A percentile compares a stretch with the other conserved stretches of the same genome.
Conservation (phyloP, 2,888 invertebrate genomes). For the Microplitis deprimator region DNA sequence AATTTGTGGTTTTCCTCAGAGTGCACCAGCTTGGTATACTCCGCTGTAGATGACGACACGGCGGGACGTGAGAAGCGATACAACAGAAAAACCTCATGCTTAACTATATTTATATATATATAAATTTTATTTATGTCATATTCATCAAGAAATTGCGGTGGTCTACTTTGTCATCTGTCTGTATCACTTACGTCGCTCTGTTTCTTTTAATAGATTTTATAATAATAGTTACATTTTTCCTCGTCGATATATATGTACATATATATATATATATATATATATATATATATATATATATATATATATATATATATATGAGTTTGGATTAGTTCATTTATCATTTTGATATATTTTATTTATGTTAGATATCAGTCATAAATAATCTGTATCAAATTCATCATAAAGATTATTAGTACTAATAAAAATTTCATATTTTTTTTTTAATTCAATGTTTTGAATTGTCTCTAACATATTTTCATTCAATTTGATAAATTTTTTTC, state of each 20-base stretch:
- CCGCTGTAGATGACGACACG: slow-evolving; percentile 33
- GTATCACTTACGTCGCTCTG: slow-evolving; percentile 10
- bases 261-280: background rate
- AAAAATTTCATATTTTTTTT: background rate
- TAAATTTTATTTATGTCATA: slow-evolving; percentile 24
- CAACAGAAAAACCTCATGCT: slow-evolving; percentile 49
- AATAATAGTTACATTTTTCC: background rate
- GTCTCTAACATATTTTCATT: too few relatives aligned
- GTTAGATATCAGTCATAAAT: background rate
- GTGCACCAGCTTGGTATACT: slow-evolving; percentile 35
- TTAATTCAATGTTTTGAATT: background rate
- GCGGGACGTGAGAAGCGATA: slow-evolving; percentile 51
- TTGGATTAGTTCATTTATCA: background rate
- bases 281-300: background rate
- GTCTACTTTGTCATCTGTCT: slow-evolving; percentile 52
- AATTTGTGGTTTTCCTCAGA: slow-evolving; percentile 46
- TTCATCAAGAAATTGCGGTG: slow-evolving; percentile 55
- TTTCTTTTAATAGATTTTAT: background rate
- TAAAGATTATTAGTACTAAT: background rate
- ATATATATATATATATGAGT: too few relatives aligned
- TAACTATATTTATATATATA: slow-evolving; percentile 52
- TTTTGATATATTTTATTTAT: background rate
- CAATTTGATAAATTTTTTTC: too few relatives aligned
- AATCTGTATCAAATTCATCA: background rate
- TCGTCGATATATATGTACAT: background rate